phyloP scores from a whole-genome alignment of 2,113 vertebrate genomes.

The Rhagologus leucostigma region DNA sequence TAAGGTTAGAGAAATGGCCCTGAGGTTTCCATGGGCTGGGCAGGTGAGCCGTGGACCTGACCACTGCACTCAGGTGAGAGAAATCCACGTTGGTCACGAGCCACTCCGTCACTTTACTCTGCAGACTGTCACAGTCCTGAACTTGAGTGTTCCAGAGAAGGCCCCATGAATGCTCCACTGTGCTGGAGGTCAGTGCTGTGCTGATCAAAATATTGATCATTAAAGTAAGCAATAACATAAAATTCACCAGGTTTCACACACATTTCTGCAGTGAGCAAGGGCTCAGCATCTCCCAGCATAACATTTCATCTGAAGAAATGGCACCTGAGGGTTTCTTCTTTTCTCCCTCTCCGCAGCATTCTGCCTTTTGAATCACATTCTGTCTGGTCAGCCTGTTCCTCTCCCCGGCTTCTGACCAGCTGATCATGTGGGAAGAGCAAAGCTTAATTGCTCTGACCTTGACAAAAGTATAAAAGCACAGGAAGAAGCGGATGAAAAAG shows the following conservation, averaged over 20 bases:
- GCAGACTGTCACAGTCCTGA: neutral
- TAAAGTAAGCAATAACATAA: neutral
- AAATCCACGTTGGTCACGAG: neutral
- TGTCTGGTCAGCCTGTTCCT: neutral
- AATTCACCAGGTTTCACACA: neutral
- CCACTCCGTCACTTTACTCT: neutral
- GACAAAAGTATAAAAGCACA: neutral
- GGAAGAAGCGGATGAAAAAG: neutral
- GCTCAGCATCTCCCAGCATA: neutral
- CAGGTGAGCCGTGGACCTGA: neutral
- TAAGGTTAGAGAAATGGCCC: neutral
- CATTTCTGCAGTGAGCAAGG: neutral
- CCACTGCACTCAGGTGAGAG: neutral
- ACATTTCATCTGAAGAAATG: neutral
- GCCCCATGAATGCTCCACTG: neutral
- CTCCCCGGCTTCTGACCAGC: neutral
- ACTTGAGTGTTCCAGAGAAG: neutral
- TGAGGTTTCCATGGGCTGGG: neutral
- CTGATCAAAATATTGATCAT: neutral
- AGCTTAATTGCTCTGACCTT: constrained; percentile 7
- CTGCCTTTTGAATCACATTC: neutral
- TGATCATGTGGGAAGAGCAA: neutral
- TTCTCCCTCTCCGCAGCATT: neutral
- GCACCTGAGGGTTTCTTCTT: neutral
- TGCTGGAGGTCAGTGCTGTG: neutral